Evolutionary conservation across 2,113 vertebrate genomes (phyloP).

Genomic region (Eubucco bourcierii): DNA sequence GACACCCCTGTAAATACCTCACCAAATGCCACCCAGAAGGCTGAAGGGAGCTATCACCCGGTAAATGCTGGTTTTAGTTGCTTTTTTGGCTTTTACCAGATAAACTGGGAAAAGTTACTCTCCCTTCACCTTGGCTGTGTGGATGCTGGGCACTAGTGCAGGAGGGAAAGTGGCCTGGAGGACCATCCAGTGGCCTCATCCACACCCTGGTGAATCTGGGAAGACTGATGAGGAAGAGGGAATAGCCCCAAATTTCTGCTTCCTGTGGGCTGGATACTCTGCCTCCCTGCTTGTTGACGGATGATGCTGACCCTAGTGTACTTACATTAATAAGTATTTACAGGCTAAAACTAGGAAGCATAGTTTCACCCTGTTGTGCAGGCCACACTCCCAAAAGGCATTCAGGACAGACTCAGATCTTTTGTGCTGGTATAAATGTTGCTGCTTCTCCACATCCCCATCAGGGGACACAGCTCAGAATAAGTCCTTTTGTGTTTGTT

Average conservation of each 20-base stretch:
- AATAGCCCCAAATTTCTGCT: neutral
- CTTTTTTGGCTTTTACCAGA: neutral
- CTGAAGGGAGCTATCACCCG: neutral
- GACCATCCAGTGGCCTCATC: neutral
- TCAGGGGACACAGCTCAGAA: neutral
- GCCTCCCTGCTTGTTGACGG: neutral
- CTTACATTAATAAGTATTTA: neutral
- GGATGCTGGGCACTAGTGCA: accelerated
- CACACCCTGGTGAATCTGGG: too few relatives aligned
- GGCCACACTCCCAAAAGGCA: neutral
- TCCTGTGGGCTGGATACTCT: neutral
- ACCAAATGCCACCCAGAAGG: accelerated
- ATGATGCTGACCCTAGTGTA: accelerated
- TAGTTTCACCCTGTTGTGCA: neutral
- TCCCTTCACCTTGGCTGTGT: accelerated
- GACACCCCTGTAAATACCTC: neutral
- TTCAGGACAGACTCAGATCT: neutral
- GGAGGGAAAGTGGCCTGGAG: neutral
- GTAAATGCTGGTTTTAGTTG: neutral
- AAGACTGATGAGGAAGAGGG: neutral
- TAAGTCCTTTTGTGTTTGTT: constrained; percentile 26
- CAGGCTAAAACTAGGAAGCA: neutral
- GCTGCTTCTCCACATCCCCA: neutral
- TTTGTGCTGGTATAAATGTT: neutral
- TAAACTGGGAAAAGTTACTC: neutral